A percentile compares a stretch with the other conserved stretches of the same genome.
Evolutionary conservation across 2,797 vertebrate species (phyloP).

Genomic region (Galago senegalensis): DNA sequence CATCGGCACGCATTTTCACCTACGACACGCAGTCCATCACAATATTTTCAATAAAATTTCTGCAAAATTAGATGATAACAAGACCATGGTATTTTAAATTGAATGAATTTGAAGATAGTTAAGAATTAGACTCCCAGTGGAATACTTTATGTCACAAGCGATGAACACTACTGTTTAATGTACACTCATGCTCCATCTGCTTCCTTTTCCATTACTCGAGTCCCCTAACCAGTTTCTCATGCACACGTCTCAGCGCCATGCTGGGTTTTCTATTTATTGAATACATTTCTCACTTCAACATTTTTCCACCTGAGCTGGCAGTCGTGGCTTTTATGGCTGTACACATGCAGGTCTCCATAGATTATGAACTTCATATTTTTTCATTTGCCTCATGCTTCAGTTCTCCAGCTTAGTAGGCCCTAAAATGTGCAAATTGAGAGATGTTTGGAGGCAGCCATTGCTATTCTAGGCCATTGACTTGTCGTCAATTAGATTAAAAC

Average conservation of each 20-base stretch:
- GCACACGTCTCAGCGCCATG: slow-evolving; percentile 98
- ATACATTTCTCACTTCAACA: slow-evolving; percentile 99
- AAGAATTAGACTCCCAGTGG: slow-evolving; percentile 98
- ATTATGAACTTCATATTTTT: slow-evolving; percentile 94
- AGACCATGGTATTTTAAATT: slow-evolving; percentile 94
- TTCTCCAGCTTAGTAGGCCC: slow-evolving; percentile 93
- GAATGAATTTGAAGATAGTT: slow-evolving; percentile 98
- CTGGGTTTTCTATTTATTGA: slow-evolving; percentile 99
- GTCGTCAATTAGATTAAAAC: slow-evolving; percentile 95
- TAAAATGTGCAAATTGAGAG: slow-evolving; percentile 97
- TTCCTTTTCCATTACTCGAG: slow-evolving; percentile 97
- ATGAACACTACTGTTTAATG: slow-evolving; percentile 99
- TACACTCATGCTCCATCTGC: slow-evolving; percentile 99
- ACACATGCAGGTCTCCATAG: slow-evolving; percentile 92
- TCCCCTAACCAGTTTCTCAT: slow-evolving; percentile 98
- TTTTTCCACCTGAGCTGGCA: slow-evolving; percentile 99
- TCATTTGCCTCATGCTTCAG: slow-evolving; percentile 94
- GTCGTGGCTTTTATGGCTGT: slow-evolving; percentile 97
- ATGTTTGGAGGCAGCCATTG: slow-evolving; percentile 93
- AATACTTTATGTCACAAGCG: slow-evolving; percentile 95
- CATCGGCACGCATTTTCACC: slow-evolving; percentile 81
- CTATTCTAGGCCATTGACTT: slow-evolving; percentile 92
- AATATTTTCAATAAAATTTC: slow-evolving; percentile 92
- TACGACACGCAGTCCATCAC: slow-evolving; percentile 87
- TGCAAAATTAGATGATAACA: slow-evolving; percentile 94